A percentile compares a stretch with the other conserved stretches of the same genome.
These are phyloP conservation scores for Cacoxenus indagator DNA, from an alignment of 2,888 invertebrate species.

Conservation along the genomic window DNA sequence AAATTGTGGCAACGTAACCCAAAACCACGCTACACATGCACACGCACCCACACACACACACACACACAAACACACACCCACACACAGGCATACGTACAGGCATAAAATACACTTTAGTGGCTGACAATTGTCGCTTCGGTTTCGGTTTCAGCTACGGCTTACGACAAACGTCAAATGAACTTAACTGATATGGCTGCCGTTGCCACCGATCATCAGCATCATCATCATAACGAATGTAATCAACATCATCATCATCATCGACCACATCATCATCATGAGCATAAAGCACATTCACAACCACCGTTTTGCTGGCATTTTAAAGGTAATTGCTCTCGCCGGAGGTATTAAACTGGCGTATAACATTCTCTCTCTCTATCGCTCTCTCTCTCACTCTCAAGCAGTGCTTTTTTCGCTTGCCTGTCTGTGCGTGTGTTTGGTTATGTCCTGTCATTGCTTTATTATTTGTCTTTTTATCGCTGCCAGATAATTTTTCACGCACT, in stretches of 20 bases:
- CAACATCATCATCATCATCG: constrained; percentile 5
- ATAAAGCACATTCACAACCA: too few species aligned
- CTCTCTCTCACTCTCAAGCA: constrained; percentile 2
- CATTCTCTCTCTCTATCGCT: background rate
- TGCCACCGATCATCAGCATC: background rate
- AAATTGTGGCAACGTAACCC: constrained; percentile 34
- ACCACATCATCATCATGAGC: background rate
- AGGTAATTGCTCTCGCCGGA: constrained; percentile 55
- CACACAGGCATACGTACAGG: background rate
- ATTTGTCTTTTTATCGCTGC: constrained; percentile 30
- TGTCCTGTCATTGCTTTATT: constrained; percentile 47
- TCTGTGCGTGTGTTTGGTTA: constrained; percentile 27
- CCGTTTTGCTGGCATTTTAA: constrained; percentile 28
- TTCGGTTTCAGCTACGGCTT: constrained; percentile 24
- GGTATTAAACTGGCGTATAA: constrained; percentile 40
- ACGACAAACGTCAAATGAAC: constrained; percentile 20
- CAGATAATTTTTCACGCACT: constrained; percentile 35
- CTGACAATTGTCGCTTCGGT: constrained; percentile 23
- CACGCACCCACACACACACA: constrained; percentile 32
- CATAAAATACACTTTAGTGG: constrained; percentile 36
- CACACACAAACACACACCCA: constrained; percentile 36
- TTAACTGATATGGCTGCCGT: background rate
- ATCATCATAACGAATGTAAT: background rate
- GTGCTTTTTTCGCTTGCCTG: too few species aligned
- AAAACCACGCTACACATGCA: background rate